These are phyloP conservation scores for Pseudolycoriella hygida DNA, from an alignment of 2,888 invertebrate species.

Conservation along the genomic window DNA sequence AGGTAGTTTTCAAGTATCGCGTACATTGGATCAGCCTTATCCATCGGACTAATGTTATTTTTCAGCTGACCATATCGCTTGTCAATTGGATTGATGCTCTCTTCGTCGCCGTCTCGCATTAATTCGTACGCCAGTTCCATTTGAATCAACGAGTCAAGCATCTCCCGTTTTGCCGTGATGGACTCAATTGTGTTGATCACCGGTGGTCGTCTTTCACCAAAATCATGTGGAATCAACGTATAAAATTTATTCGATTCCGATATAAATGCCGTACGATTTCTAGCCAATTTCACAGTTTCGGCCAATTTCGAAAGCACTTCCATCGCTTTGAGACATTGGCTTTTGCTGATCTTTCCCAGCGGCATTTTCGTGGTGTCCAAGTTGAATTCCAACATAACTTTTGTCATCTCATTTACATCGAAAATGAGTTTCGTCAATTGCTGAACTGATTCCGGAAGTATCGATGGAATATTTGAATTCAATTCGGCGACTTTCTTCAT, in stretches of 20 bases:
- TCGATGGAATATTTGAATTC: slow-evolving; percentile 34
- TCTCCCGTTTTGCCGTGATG: slow-evolving; percentile 51
- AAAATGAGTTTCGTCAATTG: slow-evolving; percentile 73
- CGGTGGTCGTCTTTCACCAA: slow-evolving; percentile 70
- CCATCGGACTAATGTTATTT: slow-evolving; percentile 56
- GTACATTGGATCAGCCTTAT: slow-evolving; percentile 51
- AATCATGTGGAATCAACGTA: slow-evolving; percentile 88
- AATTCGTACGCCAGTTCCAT: slow-evolving; percentile 90
- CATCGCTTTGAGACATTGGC: slow-evolving; percentile 77
- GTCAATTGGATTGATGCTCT: slow-evolving; percentile 47
- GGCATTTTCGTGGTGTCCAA: slow-evolving; percentile 97
- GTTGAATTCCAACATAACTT: slow-evolving; percentile 85
- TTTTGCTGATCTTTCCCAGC: slow-evolving; percentile 82
- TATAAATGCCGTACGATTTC: slow-evolving; percentile 36
- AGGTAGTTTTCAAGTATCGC: slow-evolving; percentile 57
- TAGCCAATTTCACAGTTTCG: slow-evolving; percentile 28
- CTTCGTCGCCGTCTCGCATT: slow-evolving; percentile 39
- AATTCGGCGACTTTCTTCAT: slow-evolving; percentile 25
- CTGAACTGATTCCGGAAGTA: slow-evolving; percentile 59
- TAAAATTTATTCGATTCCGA: slow-evolving; percentile 90
- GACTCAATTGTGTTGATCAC: slow-evolving; percentile 57
- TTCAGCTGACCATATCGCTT: slow-evolving; percentile 77
- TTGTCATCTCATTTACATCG: slow-evolving; percentile 82
- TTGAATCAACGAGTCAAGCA: slow-evolving; percentile 86
- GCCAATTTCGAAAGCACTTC: slow-evolving; percentile 48